A percentile compares a stretch with the other conserved stretches of the same genome.
Conservation (phyloP, 1,140 invertebrate species). For the Trachymyrmex septentrionalis region DNA sequence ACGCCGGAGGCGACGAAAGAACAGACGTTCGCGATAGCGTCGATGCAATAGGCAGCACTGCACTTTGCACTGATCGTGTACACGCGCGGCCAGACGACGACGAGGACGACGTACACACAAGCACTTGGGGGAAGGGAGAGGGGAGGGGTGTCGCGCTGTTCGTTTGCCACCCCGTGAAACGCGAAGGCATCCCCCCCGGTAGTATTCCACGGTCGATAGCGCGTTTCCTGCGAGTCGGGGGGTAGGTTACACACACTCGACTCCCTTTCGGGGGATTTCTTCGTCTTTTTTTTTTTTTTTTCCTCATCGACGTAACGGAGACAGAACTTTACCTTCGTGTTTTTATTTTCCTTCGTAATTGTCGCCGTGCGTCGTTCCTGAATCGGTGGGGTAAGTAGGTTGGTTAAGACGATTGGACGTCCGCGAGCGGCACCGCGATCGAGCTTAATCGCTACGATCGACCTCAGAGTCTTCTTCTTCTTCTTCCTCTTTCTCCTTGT, state of each 20-base stretch:
- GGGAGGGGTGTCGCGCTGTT: background rate
- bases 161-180: constrained; percentile 1
- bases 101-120: constrained; percentile 28
- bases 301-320: background rate
- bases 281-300: background rate
- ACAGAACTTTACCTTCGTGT: constrained; percentile 59
- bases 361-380: constrained; percentile 80
- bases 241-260: constrained; percentile 19
- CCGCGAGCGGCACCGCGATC: constrained; percentile 53
- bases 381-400: constrained; percentile 66
- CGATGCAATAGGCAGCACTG: constrained; percentile 68
- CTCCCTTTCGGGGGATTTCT: background rate
- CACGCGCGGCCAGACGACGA: background rate
- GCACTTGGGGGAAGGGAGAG: background rate
- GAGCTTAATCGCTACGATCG: constrained; percentile 19
- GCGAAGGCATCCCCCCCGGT: background rate
- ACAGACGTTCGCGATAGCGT: background rate
- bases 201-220: constrained; percentile 41
- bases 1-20: background rate
- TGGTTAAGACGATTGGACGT: constrained; percentile 65
- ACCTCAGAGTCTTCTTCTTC: constrained; percentile 12
- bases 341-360: constrained; percentile 52
- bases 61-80: constrained; percentile 73
- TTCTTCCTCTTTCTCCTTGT: constrained; percentile 34
- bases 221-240: constrained; percentile 33